Conservation (phyloP, 2,113 vertebrate species). For the Nettapus auritus region DNA sequence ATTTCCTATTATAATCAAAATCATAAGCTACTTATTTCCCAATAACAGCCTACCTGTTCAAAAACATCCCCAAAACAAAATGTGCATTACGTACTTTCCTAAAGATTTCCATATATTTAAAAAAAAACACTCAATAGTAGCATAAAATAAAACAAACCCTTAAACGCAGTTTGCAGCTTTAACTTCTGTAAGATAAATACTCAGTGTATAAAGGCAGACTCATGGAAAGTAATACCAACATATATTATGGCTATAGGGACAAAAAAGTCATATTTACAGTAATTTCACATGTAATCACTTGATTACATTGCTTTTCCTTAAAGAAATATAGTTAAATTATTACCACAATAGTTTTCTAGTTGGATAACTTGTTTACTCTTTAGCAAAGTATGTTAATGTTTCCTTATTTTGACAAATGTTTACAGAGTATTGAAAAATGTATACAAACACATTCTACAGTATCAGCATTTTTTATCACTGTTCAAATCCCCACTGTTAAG, state of each 20-base stretch:
- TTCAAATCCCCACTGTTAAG: neutral
- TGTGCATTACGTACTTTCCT: fast-evolving
- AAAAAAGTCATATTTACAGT: neutral
- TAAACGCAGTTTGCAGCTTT: neutral
- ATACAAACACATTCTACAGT: neutral
- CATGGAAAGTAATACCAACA: neutral
- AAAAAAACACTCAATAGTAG: neutral
- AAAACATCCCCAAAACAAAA: neutral
- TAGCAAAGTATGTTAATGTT: neutral
- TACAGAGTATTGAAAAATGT: neutral
- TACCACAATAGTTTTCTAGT: neutral
- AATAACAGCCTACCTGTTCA: neutral
- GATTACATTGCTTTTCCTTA: neutral
- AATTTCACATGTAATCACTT: neutral
- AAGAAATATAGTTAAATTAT: neutral
- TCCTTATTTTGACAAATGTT: neutral
- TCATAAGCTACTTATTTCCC: neutral
- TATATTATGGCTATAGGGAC: neutral
- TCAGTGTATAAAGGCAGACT: neutral
- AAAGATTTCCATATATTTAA: neutral
- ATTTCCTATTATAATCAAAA: neutral
- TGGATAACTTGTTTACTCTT: neutral
- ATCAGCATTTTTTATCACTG: neutral
- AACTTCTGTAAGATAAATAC: neutral
- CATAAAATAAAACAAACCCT: neutral